These are phyloP conservation scores for Phalacrocorax pelagicus DNA, from an alignment of 2,113 vertebrate genomes.

Conservation along the genomic window DNA sequence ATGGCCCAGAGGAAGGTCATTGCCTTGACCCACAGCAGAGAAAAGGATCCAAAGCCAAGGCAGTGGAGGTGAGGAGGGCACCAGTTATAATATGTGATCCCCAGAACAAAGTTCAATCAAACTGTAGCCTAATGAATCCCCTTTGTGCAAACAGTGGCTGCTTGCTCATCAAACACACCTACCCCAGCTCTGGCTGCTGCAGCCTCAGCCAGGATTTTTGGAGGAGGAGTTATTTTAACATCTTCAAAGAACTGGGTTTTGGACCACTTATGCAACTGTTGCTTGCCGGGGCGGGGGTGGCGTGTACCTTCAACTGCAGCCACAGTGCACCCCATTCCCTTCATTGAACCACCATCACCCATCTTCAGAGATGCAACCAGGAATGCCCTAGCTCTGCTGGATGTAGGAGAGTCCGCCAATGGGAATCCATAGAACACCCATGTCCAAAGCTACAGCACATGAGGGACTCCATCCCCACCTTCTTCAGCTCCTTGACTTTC, in stretches of 20 bases:
- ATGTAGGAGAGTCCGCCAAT: background rate
- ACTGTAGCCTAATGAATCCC: background rate
- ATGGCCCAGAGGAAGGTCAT: background rate
- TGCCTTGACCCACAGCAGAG: background rate
- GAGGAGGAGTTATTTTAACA: background rate
- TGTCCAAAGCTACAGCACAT: background rate
- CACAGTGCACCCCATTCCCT: background rate
- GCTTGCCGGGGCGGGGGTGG: accelerated
- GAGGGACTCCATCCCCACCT: background rate
- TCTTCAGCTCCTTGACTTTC: background rate
- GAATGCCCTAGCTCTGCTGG: background rate
- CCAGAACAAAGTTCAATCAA: slow-evolving; percentile 31
- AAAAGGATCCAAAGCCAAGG: background rate
- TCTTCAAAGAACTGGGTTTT: background rate
- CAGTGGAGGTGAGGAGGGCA: background rate
- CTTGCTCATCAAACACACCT: slow-evolving; percentile 50
- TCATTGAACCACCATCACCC: background rate
- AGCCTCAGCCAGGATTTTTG: background rate
- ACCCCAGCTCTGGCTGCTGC: accelerated
- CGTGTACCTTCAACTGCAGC: background rate
- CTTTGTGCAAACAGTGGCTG: slow-evolving; percentile 25
- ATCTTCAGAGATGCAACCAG: background rate
- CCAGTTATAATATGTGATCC: background rate
- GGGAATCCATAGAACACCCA: background rate
- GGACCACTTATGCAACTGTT: background rate